Base-by-base conservation (phyloP, 1,140 invertebrate genomes). In the Musca domestica region DNA sequence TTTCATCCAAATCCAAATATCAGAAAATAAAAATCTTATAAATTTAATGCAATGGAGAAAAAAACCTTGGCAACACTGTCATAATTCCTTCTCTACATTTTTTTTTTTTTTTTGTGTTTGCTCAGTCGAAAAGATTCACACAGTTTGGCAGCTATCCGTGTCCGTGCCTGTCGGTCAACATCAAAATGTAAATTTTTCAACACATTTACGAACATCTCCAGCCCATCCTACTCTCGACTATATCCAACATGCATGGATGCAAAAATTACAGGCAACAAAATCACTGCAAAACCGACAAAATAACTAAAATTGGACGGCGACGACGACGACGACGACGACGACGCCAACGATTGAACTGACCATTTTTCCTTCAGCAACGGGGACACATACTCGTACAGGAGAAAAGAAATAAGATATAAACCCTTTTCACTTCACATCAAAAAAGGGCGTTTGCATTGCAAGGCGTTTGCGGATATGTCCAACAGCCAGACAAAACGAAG, bases 381-480 rank as follows among this genome's bases (percentile, higher is more conserved):
- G 19, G 2, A 15, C n/a, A n/a, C n/a, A n/a, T n/a, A n/a, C n/a
- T n/a, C n/a, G 54, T 67, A 52, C 67, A 58, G 58, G 71, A 67
- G 66, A 48, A 67, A 27, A 54, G 25, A 67, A 69, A 69, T 71
- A 22, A 52, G 34, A 41, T 41, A 41, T 23, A 64, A 68, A 65
- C 70, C 64, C 67, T 58, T 48, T 68, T 66, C 67, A 69, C 70
- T 71, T 69, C 68, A 64, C 9, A 30, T 30, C 27, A n/a, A 17
- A n/a, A n/a, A 61, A 61, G 56, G 56, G 56, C 56, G 56, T 61
- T 61, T 23, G 27, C 56, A 61, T 9, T 41, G 4, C 34, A 69
- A 64, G 48, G 66, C 6, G 17, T 27, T 61, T 61, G 56, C 20
- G 30, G 56, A 20, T 41, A 41, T 41, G 34, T 41, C 34, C 34